phyloP scores from a whole-genome alignment of 2,113 vertebrate genomes.

The Phyllopteryx taeniolatus region DNA sequence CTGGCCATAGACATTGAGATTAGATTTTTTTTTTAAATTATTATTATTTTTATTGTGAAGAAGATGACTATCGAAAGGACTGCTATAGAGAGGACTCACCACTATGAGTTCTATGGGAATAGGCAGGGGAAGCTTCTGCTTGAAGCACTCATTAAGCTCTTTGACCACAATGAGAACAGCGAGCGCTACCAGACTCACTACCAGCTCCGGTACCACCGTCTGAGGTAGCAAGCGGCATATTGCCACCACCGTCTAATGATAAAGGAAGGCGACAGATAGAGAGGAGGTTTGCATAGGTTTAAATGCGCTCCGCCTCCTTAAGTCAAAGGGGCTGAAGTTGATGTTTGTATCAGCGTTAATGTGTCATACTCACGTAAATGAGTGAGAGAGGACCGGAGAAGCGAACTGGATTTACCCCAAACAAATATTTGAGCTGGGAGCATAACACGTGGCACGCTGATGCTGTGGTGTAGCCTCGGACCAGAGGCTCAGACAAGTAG shows the following conservation, averaged over 20 bases:
- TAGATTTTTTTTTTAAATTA: background rate
- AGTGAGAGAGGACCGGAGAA: constrained; percentile 78
- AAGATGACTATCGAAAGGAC: background rate
- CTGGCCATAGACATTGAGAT: too few relatives aligned
- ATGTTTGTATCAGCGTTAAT: background rate
- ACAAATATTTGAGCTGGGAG: constrained; percentile 90
- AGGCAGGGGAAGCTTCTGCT: constrained; percentile 77
- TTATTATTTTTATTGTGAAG: background rate
- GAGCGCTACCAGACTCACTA: constrained; percentile 79
- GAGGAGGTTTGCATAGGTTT: background rate
- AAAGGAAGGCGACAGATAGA: background rate
- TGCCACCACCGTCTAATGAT: constrained; percentile 76
- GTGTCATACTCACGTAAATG: constrained; percentile 79
- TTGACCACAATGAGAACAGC: constrained; percentile 79
- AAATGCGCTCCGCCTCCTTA: background rate
- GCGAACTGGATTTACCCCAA: constrained; percentile 74
- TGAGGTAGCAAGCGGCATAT: constrained; percentile 75
- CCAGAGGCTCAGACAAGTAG: constrained; percentile 90
- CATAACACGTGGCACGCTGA: constrained; percentile 82
- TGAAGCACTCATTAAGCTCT: constrained; percentile 77
- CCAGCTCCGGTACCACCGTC: constrained; percentile 74
- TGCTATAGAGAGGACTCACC: constrained; percentile 58
- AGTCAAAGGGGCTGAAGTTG: background rate
- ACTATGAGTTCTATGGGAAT: constrained; percentile 87
- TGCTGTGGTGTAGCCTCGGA: constrained; percentile 88